phyloP scores from a whole-genome alignment of 2,888 invertebrate genomes.

The Keiferia lycopersicella region DNA sequence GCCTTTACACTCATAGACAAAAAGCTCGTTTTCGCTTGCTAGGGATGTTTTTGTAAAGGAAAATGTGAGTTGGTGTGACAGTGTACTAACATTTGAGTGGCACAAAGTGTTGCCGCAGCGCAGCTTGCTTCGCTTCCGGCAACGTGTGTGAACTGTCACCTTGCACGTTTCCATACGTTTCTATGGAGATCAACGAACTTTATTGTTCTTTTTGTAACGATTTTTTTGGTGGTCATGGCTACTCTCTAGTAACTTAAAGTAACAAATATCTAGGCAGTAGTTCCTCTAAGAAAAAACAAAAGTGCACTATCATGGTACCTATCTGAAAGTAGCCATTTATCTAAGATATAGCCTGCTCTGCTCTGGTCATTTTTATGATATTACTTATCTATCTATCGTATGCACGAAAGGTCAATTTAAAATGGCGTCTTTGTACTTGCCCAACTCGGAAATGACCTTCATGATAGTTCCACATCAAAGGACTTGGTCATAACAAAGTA shows the following conservation, averaged over 20 bases:
- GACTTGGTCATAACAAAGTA: not conserved
- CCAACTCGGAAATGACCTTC: conserved; percentile 9
- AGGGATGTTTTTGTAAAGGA: not conserved
- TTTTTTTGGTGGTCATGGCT: conserved; percentile 29
- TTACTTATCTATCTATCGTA: not conserved
- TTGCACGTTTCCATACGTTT: conserved; percentile 61
- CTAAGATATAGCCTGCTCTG: no score
- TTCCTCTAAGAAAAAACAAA: no score
- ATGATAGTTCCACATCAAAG: conserved; percentile 16
- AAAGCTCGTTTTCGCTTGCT: not conserved
- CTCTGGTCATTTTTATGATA: not conserved
- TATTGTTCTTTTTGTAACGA: conserved; percentile 35
- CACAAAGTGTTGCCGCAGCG: conserved; percentile 40
- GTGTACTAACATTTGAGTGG: conserved; percentile 19
- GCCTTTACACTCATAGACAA: not conserved
- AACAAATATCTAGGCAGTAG: no score
- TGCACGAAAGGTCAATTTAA: conserved; percentile 1
- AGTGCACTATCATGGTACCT: no score
- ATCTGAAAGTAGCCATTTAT: no score
- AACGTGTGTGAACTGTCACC: conserved; percentile 69
- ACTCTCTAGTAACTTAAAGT: no score
- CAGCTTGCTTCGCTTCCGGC: conserved; percentile 72
- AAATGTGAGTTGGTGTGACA: conserved; percentile 13
- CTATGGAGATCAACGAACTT: conserved; percentile 65
- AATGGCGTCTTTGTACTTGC: not conserved